Evolutionary conservation across 2,797 vertebrate genomes (phyloP).

Genomic region (Chloroceryle amazona): DNA sequence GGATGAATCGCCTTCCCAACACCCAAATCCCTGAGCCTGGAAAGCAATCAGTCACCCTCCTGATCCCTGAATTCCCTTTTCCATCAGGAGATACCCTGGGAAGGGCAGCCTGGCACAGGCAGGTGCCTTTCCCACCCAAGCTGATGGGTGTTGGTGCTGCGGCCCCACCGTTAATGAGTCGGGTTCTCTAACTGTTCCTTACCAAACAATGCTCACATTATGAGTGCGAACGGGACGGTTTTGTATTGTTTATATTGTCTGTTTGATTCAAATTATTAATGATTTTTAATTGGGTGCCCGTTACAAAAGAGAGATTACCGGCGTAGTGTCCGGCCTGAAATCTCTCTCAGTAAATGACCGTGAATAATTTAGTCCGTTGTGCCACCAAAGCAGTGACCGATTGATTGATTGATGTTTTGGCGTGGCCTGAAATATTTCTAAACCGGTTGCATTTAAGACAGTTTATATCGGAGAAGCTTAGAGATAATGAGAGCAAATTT

Average conservation of each 20-base stretch:
- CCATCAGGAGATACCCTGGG: not conserved
- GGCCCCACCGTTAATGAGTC: not conserved
- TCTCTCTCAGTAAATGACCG: conserved; percentile 58
- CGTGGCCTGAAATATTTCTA: conserved; percentile 42
- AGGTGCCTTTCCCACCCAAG: conserved; percentile 38
- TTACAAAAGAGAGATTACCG: conserved; percentile 59
- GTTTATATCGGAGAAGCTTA: conserved; percentile 16
- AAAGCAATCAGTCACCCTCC: not conserved
- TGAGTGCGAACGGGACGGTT: not conserved
- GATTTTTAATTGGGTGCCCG: conserved; percentile 49
- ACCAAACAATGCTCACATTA: conserved; percentile 42
- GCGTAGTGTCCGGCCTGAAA: conserved; percentile 52
- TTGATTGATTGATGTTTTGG: conserved; percentile 63
- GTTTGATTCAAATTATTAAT: conserved; percentile 68
- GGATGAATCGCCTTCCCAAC: not conserved
- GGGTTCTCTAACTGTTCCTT: conserved; percentile 1
- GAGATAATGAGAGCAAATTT: conserved; percentile 62
- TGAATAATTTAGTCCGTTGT: conserved; percentile 72
- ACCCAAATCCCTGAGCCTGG: not conserved
- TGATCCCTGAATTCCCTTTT: not conserved
- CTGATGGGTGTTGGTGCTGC: not conserved
- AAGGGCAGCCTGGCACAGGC: not conserved
- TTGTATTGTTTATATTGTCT: conserved; percentile 50
- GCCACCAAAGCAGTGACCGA: conserved; percentile 57
- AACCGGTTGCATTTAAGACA: conserved; percentile 58